These are phyloP conservation scores for Enteromius anoplus DNA, from an alignment of 2,797 vertebrate genomes.

Conservation along the genomic window DNA sequence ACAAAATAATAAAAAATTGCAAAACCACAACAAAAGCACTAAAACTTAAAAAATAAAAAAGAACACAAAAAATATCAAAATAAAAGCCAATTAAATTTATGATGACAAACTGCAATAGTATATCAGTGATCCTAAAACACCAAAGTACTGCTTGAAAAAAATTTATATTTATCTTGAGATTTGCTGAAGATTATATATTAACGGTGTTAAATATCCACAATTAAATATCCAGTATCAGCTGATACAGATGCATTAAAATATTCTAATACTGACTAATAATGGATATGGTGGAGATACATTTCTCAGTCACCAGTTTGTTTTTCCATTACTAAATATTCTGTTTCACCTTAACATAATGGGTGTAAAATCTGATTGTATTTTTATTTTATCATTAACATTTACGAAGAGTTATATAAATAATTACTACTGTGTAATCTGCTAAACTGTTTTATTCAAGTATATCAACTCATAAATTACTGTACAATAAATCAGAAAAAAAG, in stretches of 20 bases:
- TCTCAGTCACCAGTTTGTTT: background rate
- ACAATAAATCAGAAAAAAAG: conserved; percentile 76
- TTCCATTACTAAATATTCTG: background rate
- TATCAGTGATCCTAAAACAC: background rate
- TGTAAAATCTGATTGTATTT: background rate
- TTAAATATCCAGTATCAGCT: background rate
- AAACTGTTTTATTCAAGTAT: conserved; percentile 82
- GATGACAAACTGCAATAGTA: background rate
- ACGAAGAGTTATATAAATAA: background rate
- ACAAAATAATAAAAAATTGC: background rate
- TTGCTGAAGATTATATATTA: background rate
- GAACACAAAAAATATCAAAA: background rate
- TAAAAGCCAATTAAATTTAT: background rate
- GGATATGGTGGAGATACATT: background rate
- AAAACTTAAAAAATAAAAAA: background rate
- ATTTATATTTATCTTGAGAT: background rate
- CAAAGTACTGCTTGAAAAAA: background rate
- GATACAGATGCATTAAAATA: background rate
- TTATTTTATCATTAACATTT: background rate
- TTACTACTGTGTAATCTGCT: conserved; percentile 56
- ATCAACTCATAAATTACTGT: conserved; percentile 72
- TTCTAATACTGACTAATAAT: background rate
- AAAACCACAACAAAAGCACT: background rate
- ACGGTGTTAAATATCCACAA: background rate
- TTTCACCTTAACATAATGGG: background rate